Evolutionary conservation across 2,113 vertebrate genomes (phyloP).

Genomic region (Sialia sialis): DNA sequence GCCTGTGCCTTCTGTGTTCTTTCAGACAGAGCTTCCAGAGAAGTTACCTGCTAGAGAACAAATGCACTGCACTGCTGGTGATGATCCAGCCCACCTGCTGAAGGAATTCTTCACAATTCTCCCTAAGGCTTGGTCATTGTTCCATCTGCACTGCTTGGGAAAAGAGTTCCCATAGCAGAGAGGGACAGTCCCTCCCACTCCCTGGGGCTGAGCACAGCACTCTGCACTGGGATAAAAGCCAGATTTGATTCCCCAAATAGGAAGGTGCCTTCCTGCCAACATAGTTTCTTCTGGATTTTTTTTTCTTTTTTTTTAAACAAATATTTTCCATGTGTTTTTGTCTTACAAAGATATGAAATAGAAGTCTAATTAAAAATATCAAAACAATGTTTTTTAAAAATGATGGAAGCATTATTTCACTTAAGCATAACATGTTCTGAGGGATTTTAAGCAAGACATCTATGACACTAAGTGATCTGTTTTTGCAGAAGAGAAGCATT

Average conservation of each 20-base stretch:
- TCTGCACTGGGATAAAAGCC: conserved; percentile 40
- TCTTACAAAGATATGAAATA: background rate
- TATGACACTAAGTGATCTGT: background rate
- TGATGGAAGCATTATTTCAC: background rate
- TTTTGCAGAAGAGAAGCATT: background rate
- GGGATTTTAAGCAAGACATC: background rate
- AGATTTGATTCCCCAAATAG: conserved; percentile 56
- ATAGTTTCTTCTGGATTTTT: background rate
- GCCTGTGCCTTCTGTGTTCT: background rate
- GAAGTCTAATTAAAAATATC: background rate
- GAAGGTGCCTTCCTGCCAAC: conserved; percentile 51
- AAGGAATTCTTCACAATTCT: background rate
- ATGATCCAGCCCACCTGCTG: background rate
- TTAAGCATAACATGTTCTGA: background rate
- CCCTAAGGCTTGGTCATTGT: background rate
- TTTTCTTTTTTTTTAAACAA: background rate
- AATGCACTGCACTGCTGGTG: background rate
- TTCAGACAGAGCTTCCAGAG: background rate
- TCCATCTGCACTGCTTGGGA: background rate
- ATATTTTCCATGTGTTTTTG: conserved; percentile 22
- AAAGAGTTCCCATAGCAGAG: background rate
- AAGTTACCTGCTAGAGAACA: conserved; percentile 33
- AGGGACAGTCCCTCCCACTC: conserved; percentile 35
- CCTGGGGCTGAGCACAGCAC: background rate
- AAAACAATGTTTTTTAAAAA: background rate